phyloP scores from a whole-genome alignment of 2,888 invertebrate species.

The Pelosia muscerda region DNA sequence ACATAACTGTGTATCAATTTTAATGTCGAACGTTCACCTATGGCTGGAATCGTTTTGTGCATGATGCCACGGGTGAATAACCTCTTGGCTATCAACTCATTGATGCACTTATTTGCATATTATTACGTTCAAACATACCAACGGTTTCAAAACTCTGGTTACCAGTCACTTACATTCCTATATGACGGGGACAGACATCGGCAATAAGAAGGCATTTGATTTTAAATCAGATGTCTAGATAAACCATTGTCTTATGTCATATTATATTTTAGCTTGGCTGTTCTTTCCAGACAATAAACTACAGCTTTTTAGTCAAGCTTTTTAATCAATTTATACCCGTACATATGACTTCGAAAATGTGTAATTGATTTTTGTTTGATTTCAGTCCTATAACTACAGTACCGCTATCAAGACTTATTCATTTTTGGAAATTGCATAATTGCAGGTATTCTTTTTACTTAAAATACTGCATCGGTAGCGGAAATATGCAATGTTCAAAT shows the following conservation, averaged over 20 bases:
- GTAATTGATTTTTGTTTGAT: not conserved
- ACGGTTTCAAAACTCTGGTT: constrained; percentile 36
- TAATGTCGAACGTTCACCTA: constrained; percentile 9
- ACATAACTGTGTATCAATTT: constrained; percentile 2
- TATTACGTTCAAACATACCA: not conserved
- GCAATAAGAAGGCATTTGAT: not conserved
- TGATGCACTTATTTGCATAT: constrained; percentile 22
- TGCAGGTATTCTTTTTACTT: too few relatives aligned
- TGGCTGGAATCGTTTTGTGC: not conserved
- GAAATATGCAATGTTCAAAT: too few relatives aligned
- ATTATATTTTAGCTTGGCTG: not conserved
- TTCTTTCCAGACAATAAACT: not conserved
- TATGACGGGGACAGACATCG: not conserved
- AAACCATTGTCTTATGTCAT: not conserved
- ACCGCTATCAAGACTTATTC: too few relatives aligned
- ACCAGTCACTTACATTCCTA: constrained; percentile 28
- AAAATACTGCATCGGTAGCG: too few relatives aligned
- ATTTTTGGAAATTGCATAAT: too few relatives aligned
- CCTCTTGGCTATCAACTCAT: not conserved
- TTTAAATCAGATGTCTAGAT: not conserved
- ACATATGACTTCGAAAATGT: not conserved
- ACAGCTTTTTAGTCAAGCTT: not conserved
- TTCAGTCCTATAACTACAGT: too few relatives aligned
- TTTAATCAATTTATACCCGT: too few relatives aligned
- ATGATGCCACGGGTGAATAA: constrained; percentile 14